phyloP scores from a whole-genome alignment of 2,888 invertebrate genomes.

The Pachliopta kotzebuea region DNA sequence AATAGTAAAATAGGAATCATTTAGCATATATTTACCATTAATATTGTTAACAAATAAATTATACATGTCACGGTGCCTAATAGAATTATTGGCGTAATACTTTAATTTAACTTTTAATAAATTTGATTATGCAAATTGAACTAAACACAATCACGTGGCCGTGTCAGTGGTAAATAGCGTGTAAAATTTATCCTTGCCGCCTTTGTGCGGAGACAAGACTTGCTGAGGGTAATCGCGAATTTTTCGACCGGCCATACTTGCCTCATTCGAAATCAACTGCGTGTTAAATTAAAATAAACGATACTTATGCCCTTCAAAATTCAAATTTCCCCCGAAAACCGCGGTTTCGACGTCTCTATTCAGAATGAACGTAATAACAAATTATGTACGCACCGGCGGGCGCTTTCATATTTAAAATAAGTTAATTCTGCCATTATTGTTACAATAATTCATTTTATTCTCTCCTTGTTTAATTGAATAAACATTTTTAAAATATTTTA shows the following conservation, averaged over 20 bases:
- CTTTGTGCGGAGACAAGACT: conserved; percentile 60
- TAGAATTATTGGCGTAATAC: conserved; percentile 45
- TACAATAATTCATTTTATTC: conserved; percentile 46
- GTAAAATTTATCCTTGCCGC: conserved; percentile 56
- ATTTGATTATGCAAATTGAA: conserved; percentile 65
- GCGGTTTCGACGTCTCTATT: conserved; percentile 76
- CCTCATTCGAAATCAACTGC: conserved; percentile 72
- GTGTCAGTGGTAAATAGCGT: conserved; percentile 74
- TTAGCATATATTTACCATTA: conserved; percentile 21
- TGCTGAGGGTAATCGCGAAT: conserved; percentile 64
- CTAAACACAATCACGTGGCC: conserved; percentile 58
- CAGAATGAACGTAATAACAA: conserved; percentile 62
- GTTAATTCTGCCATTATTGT: conserved; percentile 46
- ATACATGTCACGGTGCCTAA: conserved; percentile 38
- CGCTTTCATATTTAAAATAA: conserved; percentile 64
- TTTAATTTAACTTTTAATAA: conserved; percentile 41
- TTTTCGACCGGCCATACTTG: conserved; percentile 53
- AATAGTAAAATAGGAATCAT: neutral
- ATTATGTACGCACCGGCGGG: conserved; percentile 59
- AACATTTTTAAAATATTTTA: neutral
- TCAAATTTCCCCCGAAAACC: conserved; percentile 59
- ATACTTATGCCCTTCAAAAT: conserved; percentile 59
- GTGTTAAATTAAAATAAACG: conserved; percentile 72
- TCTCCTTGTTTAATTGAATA: conserved; percentile 33
- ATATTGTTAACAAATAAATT: conserved; percentile 13